Conservation (phyloP, 2,113 vertebrate species). For the Malurus cyaneus region DNA sequence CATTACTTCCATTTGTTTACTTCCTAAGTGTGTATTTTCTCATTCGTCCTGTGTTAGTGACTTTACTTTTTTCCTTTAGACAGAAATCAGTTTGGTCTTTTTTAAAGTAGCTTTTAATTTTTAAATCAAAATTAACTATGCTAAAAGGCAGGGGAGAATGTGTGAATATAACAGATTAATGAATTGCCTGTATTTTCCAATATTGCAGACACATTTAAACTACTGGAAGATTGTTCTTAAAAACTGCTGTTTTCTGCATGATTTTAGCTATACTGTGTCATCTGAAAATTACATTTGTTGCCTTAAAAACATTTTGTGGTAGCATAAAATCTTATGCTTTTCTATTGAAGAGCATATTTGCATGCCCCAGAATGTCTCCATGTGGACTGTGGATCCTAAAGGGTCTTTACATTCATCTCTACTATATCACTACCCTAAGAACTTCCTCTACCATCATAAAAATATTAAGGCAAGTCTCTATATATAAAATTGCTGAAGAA, state of each 20-base stretch:
- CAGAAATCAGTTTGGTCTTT: neutral
- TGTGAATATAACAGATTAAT: neutral
- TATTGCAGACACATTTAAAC: neutral
- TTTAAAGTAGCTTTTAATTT: neutral
- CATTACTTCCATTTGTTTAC: neutral
- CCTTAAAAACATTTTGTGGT: neutral
- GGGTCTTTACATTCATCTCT: neutral
- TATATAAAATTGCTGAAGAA: neutral
- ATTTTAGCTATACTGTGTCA: neutral
- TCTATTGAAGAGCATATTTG: neutral
- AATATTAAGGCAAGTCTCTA: neutral
- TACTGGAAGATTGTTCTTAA: neutral
- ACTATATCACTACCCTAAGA: neutral
- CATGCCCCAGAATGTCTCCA: neutral
- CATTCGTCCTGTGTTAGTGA: neutral
- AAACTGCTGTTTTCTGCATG: neutral
- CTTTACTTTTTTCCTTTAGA: neutral
- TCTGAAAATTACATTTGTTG: neutral
- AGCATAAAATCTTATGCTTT: neutral
- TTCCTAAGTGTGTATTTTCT: neutral
- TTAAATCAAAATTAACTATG: neutral
- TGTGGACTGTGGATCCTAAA: neutral
- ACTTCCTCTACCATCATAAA: neutral
- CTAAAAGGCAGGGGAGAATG: neutral
- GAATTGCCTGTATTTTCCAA: neutral